Percentiles rank a stretch among this genome's conserved stretches.
These are phyloP conservation scores for Julus scanicus DNA, from an alignment of 2,888 invertebrate genomes.

Conservation along the genomic window DNA sequence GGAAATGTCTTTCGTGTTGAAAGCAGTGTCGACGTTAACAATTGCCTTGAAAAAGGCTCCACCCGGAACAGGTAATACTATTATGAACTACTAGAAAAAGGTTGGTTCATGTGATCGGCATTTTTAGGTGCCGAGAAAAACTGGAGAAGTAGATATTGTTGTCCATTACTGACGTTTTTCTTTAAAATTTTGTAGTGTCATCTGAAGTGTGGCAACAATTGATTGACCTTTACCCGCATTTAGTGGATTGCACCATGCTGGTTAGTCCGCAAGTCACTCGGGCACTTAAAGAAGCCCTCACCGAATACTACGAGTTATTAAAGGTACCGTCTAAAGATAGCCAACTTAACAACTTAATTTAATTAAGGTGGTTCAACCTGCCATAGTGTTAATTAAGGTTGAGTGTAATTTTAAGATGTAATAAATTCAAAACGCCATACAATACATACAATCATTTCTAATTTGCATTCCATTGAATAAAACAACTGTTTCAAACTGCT, in stretches of 20 bases:
- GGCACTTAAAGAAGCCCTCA: constrained; percentile 83
- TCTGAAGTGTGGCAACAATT: constrained; percentile 91
- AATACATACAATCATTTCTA: not conserved
- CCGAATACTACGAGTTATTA: constrained; percentile 86
- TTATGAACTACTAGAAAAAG: not conserved
- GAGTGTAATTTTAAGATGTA: constrained; percentile 9
- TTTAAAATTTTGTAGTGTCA: constrained; percentile 75
- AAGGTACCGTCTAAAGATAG: constrained; percentile 50
- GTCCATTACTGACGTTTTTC: not conserved
- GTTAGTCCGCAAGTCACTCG: constrained; percentile 82
- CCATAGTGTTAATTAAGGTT: not conserved
- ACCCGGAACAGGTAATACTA: constrained; percentile 77
- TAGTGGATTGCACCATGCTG: constrained; percentile 87
- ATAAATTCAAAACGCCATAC: constrained; percentile 5
- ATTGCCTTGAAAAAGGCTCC: constrained; percentile 93
- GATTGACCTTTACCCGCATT: constrained; percentile 88
- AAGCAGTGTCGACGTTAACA: constrained; percentile 91
- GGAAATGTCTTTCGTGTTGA: constrained; percentile 94
- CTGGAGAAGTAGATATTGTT: not conserved
- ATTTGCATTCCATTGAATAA: constrained; percentile 33
- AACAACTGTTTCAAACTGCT: not conserved
- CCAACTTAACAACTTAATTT: constrained; percentile 33
- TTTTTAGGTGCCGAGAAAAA: not conserved
- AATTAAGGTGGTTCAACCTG: not conserved
- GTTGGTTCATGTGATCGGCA: not conserved